A percentile compares a stretch with the other conserved stretches of the same genome.
phyloP scores from a whole-genome alignment of 2,113 vertebrate genomes.

The Glareola pratincola region DNA sequence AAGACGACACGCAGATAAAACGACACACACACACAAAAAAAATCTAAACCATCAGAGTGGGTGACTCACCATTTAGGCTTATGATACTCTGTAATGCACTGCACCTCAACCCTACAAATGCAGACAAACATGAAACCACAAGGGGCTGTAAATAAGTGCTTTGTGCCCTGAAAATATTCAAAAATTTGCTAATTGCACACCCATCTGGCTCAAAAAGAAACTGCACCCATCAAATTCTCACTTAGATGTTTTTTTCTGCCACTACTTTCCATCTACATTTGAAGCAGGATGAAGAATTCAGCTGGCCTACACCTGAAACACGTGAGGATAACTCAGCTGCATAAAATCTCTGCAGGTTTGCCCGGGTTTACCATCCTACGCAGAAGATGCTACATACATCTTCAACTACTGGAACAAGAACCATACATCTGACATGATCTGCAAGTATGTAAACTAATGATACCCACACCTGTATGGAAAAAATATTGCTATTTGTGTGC shows the following conservation, averaged over 20 bases:
- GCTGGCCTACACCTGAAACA: neutral
- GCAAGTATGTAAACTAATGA: neutral
- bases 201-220: conserved; percentile 45
- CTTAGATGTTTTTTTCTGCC: neutral
- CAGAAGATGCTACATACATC: neutral
- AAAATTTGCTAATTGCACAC: conserved; percentile 47
- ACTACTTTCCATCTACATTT: neutral
- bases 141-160: neutral
- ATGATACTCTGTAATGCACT: neutral
- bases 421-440: neutral
- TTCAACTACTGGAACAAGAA: neutral
- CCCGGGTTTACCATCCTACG: neutral
- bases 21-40: neutral
- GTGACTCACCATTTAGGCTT: neutral
- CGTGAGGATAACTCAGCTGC: neutral
- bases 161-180: neutral
- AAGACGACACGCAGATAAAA: neutral
- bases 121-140: neutral
- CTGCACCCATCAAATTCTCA: neutral
- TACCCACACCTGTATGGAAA: neutral
- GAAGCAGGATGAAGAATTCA: neutral
- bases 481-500: neutral
- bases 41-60: accelerated
- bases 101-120: neutral
- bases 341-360: neutral